phyloP scores from a whole-genome alignment of 2,113 vertebrate genomes.

The Muscicapa adusta region DNA sequence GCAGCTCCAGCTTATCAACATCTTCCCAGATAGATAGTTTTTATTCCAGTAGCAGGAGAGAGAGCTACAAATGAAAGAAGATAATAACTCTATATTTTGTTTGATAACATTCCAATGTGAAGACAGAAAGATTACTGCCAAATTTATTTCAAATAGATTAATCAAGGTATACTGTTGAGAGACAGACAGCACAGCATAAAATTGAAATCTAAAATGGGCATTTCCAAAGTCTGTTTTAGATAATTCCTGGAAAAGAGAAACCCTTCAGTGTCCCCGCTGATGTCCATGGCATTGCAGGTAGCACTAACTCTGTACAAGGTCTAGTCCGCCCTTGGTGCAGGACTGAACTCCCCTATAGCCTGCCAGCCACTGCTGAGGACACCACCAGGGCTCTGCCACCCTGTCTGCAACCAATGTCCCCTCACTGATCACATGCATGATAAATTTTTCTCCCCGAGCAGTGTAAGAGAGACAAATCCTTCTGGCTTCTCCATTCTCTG shows the following conservation, averaged over 20 bases:
- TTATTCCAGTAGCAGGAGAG: background rate
- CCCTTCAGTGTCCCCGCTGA: background rate
- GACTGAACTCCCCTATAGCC: background rate
- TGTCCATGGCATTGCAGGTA: background rate
- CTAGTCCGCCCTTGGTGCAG: background rate
- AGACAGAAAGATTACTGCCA: background rate
- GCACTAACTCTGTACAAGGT: background rate
- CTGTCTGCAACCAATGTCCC: background rate
- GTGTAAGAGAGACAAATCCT: background rate
- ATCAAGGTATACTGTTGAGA: background rate
- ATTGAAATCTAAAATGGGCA: background rate
- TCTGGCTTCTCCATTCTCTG: background rate
- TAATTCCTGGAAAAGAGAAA: background rate
- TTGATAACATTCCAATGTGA: background rate
- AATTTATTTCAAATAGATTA: background rate
- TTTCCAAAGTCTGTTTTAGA: background rate
- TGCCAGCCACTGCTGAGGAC: background rate
- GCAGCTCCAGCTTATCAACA: background rate
- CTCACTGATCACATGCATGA: background rate
- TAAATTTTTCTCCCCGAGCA: background rate
- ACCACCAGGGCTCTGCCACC: background rate
- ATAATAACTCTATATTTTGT: background rate
- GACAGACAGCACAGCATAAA: background rate
- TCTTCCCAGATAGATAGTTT: background rate
- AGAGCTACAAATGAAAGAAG: background rate